These are phyloP conservation scores for Typhlichthys subterraneus DNA, from an alignment of 2,797 vertebrate genomes.

Conservation along the genomic window DNA sequence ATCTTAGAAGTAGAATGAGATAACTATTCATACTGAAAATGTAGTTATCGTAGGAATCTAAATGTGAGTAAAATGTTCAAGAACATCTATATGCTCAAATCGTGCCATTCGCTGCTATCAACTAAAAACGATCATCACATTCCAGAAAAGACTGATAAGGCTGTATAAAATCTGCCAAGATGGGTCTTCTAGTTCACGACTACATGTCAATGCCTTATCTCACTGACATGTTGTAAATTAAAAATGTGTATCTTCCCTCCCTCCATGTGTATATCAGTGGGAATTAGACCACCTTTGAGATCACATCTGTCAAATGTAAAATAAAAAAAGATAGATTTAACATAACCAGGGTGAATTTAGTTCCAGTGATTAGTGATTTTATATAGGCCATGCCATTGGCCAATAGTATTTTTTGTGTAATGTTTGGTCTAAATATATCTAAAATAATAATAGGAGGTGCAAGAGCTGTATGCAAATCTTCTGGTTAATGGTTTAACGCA, in stretches of 20 bases:
- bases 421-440: too few relatives aligned
- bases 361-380: too few relatives aligned
- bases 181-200: conserved; percentile 11
- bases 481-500: background rate
- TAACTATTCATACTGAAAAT: background rate
- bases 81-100: too few relatives aligned
- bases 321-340: background rate
- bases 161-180: conserved; percentile 17
- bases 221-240: conserved; percentile 34
- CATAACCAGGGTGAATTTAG: too few relatives aligned
- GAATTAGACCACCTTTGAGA: conserved; percentile 5
- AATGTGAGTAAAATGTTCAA: too few relatives aligned
- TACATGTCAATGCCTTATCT: conserved; percentile 29
- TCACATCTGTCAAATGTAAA: background rate
- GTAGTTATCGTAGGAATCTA: too few relatives aligned
- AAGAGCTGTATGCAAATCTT: too few relatives aligned
- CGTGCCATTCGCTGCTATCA: too few relatives aligned
- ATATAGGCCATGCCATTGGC: too few relatives aligned
- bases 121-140: background rate
- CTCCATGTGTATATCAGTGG: background rate
- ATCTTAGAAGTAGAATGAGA: background rate
- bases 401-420: too few relatives aligned
- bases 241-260: conserved; percentile 19
- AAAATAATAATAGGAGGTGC: too few relatives aligned
- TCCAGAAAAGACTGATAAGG: conserved; percentile 33